phyloP scores from a whole-genome alignment of 2,888 invertebrate species.

The Thalpophila matura region DNA sequence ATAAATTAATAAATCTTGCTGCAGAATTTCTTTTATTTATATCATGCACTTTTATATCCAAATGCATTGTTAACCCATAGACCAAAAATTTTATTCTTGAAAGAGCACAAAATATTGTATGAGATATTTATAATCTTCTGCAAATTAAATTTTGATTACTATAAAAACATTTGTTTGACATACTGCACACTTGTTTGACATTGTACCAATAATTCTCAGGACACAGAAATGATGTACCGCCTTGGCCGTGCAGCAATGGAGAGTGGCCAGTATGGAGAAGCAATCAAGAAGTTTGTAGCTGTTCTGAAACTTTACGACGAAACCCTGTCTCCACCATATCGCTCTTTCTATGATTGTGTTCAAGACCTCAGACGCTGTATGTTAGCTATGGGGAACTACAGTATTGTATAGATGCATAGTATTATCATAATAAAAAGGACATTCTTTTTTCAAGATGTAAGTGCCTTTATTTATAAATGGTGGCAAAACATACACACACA shows the following conservation, averaged over 20 bases:
- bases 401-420: slow-evolving; percentile 69
- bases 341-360: slow-evolving; percentile 94
- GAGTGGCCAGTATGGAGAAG: slow-evolving; percentile 91
- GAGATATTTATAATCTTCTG: neutral
- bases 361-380: slow-evolving; percentile 93
- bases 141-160: neutral
- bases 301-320: slow-evolving; percentile 93
- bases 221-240: slow-evolving; percentile 93
- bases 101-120: too few species aligned
- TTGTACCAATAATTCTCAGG: slow-evolving; percentile 81
- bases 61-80: too few species aligned
- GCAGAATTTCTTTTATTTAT: too few species aligned
- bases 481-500: too few species aligned
- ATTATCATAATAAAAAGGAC: too few species aligned
- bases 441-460: too few species aligned
- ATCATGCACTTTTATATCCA: too few species aligned
- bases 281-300: slow-evolving; percentile 92
- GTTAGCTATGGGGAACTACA: slow-evolving; percentile 92
- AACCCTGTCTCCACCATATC: slow-evolving; percentile 93
- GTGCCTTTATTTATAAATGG: too few species aligned
- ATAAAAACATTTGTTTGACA: too few species aligned
- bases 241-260: slow-evolving; percentile 92
- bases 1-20: too few species aligned
- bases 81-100: too few species aligned
- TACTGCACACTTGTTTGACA: neutral